Evolutionary conservation across 2,113 vertebrate species (phyloP).

Genomic region (Embiotoca jacksoni): DNA sequence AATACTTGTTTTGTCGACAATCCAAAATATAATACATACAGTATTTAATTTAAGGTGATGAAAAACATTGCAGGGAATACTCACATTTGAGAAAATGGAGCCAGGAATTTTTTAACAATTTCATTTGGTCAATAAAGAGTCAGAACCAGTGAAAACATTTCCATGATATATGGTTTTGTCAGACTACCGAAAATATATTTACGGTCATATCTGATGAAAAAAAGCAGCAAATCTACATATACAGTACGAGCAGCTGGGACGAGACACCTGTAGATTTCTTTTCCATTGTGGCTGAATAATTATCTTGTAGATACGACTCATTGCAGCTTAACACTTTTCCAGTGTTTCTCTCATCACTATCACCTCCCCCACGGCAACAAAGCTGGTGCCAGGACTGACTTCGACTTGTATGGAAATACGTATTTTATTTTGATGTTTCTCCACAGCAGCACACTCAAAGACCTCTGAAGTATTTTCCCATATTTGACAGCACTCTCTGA

Average conservation of each 20-base stretch:
- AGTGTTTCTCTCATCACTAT: background rate
- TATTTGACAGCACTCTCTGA: constrained; percentile 21
- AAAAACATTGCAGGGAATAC: too few relatives aligned
- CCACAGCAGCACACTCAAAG: constrained; percentile 4
- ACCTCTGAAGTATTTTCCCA: constrained; percentile 19
- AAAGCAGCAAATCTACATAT: background rate
- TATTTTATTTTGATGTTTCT: constrained; percentile 18
- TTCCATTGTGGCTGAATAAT: background rate
- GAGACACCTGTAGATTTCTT: background rate
- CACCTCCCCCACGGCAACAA: background rate
- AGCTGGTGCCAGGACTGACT: constrained; percentile 13
- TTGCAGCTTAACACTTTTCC: background rate
- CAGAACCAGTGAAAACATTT: too few relatives aligned
- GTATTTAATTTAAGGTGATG: too few relatives aligned
- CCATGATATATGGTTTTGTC: too few relatives aligned
- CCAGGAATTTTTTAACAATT: too few relatives aligned
- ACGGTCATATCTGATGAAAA: background rate
- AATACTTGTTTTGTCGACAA: too few relatives aligned
- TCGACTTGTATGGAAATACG: background rate
- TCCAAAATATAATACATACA: too few relatives aligned
- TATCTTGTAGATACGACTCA: background rate
- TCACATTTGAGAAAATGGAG: too few relatives aligned
- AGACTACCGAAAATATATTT: too few relatives aligned
- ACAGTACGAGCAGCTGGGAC: background rate
- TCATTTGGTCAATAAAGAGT: too few relatives aligned